Evolutionary conservation across 2,797 vertebrate species (phyloP).

Genomic region (Lepilemur septentrionalis): DNA sequence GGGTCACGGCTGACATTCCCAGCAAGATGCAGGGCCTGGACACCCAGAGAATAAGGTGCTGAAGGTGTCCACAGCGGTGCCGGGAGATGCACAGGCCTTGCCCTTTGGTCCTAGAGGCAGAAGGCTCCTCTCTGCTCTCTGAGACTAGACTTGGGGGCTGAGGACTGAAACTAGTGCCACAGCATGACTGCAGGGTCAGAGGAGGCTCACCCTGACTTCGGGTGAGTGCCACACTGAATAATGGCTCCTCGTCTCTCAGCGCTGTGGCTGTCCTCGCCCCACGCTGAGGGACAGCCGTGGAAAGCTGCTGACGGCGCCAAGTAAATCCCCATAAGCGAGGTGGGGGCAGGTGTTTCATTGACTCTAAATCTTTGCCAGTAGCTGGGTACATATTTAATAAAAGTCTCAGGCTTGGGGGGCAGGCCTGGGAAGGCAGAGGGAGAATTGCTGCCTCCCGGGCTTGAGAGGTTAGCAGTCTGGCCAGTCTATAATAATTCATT

Average conservation of each 20-base stretch:
- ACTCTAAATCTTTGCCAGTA: conserved; percentile 41
- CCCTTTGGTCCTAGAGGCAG: neutral
- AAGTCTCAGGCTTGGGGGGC: neutral
- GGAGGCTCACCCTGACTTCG: neutral
- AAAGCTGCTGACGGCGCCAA: neutral
- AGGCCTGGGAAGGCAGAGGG: conserved; percentile 4
- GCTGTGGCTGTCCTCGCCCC: neutral
- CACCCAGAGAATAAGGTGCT: neutral
- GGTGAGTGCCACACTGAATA: neutral
- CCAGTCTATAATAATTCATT: conserved; percentile 76
- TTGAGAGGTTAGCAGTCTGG: conserved; percentile 66
- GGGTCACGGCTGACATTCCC: neutral
- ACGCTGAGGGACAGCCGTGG: neutral
- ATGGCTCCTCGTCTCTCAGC: neutral
- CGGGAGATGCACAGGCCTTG: neutral
- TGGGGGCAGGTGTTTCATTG: conserved; percentile 69
- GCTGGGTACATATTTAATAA: conserved; percentile 64
- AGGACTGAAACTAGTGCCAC: neutral
- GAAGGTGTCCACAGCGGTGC: accelerated
- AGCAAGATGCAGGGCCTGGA: neutral
- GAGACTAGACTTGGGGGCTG: neutral
- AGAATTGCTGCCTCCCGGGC: conserved; percentile 70
- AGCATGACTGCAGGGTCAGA: neutral
- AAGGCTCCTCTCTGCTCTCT: neutral
- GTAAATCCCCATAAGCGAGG: conserved; percentile 20